Base-by-base conservation (phyloP, 1,140 invertebrate genomes). In the Tetramorium parvispinum region DNA sequence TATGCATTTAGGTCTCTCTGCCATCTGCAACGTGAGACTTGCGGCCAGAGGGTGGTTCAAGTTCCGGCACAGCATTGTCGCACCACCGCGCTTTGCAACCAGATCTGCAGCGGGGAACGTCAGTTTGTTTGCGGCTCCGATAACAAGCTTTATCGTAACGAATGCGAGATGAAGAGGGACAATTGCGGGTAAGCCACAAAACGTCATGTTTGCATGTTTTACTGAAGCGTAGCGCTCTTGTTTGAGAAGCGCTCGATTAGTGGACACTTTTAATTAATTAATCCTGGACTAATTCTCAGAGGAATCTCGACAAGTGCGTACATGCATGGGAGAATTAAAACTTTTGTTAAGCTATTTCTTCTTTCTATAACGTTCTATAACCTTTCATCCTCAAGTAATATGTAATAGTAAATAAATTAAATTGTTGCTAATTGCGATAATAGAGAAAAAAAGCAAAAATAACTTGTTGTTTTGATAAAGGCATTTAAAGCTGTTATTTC, bases 61-160 rank as follows among this genome's bases (percentile, higher is more conserved):
- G 97, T 98, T 1, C 96, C 97, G 16, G 96, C 97, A 0, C 96
- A 97, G 82, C 98, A 98, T 89, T 99, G 98, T 94, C 96, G 96
- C 71, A 98, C 97, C 7, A 98, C 98, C 0, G 97, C 97, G 0
- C 96, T 97, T 13, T 98, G 98, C 95, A 97, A 98, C 90, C 96
- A 97, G 61, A 96, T 97, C 89, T 98, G 97, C 92, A 96, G 96
- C 78, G 97, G 97, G 32, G 96, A 97, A 16, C 96, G 97, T 70
- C 96, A 97, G 85, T 98, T 98, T 90, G 98, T 99, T 61, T 99
- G 98, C 94, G 98, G 98, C 37, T 98, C 98, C 7, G 98, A 99
- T 93, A 98, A 98, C 92, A 97, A 98, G 92, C 97, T 99, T 89
- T 99, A 99, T 95, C 96, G 97, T 89, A 99, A 98, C 94, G 97